phyloP scores from a whole-genome alignment of 2,113 vertebrate species.

The Gadus macrocephalus region DNA sequence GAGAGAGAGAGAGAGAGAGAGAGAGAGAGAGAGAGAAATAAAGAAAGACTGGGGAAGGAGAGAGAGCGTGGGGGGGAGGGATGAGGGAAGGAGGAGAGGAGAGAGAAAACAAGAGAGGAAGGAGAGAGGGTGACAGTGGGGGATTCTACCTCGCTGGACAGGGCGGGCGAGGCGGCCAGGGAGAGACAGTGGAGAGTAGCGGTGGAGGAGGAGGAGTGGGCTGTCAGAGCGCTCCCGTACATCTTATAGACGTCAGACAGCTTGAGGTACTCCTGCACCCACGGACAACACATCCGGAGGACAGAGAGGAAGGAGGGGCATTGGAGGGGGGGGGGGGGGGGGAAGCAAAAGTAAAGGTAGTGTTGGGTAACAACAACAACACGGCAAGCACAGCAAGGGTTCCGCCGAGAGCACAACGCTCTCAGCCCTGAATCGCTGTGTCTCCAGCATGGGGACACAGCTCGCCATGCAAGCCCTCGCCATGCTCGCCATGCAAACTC shows the following conservation, averaged over 20 bases:
- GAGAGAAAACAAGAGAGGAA: neutral
- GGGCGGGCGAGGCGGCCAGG: slow-evolving; percentile 80
- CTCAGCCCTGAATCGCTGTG: too few relatives aligned
- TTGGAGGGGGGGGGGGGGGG: too few relatives aligned
- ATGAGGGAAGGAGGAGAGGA: neutral
- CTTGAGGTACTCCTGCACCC: slow-evolving; percentile 83
- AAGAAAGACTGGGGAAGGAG: neutral
- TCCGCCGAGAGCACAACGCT: too few relatives aligned
- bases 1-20: slow-evolving; percentile 1
- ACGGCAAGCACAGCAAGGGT: too few relatives aligned
- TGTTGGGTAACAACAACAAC: too few relatives aligned
- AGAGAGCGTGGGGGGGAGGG: neutral
- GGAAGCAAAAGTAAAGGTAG: too few relatives aligned
- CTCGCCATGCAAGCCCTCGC: too few relatives aligned
- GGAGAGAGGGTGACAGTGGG: slow-evolving; percentile 17
- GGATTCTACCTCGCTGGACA: slow-evolving; percentile 77
- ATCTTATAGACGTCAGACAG: slow-evolving; percentile 88
- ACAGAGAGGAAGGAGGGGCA: neutral
- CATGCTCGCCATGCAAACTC: too few relatives aligned
- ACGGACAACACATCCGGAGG: slow-evolving; percentile 35
- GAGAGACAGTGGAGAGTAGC: slow-evolving; percentile 61
- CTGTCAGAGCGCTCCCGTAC: slow-evolving; percentile 71
- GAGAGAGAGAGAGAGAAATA: neutral
- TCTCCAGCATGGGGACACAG: too few relatives aligned
- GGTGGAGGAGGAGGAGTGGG: slow-evolving; percentile 56